phyloP scores from a whole-genome alignment of 2,888 invertebrate species.

The Boloria euphrosyne region DNA sequence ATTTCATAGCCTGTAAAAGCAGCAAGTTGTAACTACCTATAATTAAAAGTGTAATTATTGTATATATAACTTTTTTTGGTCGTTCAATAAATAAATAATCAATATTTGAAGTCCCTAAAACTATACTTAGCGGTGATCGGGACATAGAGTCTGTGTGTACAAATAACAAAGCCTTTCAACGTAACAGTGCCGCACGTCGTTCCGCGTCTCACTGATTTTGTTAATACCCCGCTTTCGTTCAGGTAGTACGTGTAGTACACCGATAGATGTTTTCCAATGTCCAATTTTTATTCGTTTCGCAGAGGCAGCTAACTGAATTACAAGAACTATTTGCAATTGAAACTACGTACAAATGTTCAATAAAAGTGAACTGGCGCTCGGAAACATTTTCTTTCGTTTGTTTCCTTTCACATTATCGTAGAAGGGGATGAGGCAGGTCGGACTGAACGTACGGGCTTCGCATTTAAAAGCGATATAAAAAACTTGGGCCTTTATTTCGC shows the following conservation, averaged over 20 bases:
- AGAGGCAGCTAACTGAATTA: slow-evolving; percentile 72
- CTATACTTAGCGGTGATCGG: slow-evolving; percentile 3
- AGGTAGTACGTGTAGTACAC: slow-evolving; percentile 51
- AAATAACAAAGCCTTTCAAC: slow-evolving; percentile 40
- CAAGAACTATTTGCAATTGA: slow-evolving; percentile 79
- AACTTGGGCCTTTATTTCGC: slow-evolving; percentile 79
- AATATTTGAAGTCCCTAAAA: not conserved
- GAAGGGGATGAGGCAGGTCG: slow-evolving; percentile 71
- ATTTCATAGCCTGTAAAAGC: too few relatives aligned
- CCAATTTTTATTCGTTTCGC: slow-evolving; percentile 59
- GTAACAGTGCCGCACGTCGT: slow-evolving; percentile 56
- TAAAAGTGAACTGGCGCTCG: slow-evolving; percentile 74
- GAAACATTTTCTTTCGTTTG: slow-evolving; percentile 81
- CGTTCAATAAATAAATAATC: too few relatives aligned
- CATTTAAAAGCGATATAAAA: slow-evolving; percentile 82
- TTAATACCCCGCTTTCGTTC: slow-evolving; percentile 52
- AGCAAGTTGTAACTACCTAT: too few relatives aligned
- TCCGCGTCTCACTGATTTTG: slow-evolving; percentile 63
- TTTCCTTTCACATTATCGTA: slow-evolving; percentile 78
- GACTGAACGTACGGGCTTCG: slow-evolving; percentile 72
- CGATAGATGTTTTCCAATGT: slow-evolving; percentile 56
- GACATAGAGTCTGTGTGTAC: slow-evolving; percentile 15
- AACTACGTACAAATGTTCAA: slow-evolving; percentile 74
- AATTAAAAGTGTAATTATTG: too few relatives aligned
- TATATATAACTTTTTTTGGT: too few relatives aligned